Conservation (phyloP, 1,140 invertebrate genomes). For the Eupeodes corollae region DNA sequence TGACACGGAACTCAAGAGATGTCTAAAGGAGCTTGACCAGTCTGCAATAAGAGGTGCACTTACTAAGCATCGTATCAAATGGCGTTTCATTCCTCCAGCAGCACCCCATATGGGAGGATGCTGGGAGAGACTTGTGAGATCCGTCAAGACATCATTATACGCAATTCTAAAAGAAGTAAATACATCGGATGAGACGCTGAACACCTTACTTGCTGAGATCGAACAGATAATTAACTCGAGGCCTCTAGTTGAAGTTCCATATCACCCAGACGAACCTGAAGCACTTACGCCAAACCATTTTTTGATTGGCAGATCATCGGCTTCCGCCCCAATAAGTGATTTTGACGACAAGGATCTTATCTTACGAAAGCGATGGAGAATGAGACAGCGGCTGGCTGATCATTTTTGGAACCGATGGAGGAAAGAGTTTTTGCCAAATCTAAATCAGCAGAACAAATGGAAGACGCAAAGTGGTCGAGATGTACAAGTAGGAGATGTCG, state of each 20-base stretch:
- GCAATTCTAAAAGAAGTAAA: slow-evolving; percentile 5
- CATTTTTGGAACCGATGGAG: neutral
- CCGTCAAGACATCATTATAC: slow-evolving; percentile 10
- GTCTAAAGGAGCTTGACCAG: no score
- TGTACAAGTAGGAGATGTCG: neutral
- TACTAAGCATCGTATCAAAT: slow-evolving; percentile 11
- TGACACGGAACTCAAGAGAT: slow-evolving; percentile 11
- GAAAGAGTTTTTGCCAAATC: neutral
- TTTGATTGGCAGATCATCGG: slow-evolving; percentile 8
- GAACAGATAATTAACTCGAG: slow-evolving; percentile 13
- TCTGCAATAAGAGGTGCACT: no score
- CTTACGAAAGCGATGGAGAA: neutral
- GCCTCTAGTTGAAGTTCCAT: slow-evolving; percentile 13
- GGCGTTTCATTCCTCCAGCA: slow-evolving; percentile 20
- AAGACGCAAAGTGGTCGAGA: neutral
- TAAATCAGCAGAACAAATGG: neutral
- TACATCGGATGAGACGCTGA: slow-evolving; percentile 10
- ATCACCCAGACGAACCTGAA: slow-evolving; percentile 15
- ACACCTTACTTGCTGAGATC: slow-evolving; percentile 10
- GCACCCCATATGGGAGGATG: slow-evolving; percentile 21
- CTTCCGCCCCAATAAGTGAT: slow-evolving; percentile 1
- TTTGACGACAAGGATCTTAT: neutral
- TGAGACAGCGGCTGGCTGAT: neutral
- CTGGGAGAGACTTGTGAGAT: slow-evolving; percentile 13
- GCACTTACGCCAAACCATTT: slow-evolving; percentile 21